Evolutionary conservation across 2,113 vertebrate species (phyloP).

Genomic region (Ahaetulla prasina): DNA sequence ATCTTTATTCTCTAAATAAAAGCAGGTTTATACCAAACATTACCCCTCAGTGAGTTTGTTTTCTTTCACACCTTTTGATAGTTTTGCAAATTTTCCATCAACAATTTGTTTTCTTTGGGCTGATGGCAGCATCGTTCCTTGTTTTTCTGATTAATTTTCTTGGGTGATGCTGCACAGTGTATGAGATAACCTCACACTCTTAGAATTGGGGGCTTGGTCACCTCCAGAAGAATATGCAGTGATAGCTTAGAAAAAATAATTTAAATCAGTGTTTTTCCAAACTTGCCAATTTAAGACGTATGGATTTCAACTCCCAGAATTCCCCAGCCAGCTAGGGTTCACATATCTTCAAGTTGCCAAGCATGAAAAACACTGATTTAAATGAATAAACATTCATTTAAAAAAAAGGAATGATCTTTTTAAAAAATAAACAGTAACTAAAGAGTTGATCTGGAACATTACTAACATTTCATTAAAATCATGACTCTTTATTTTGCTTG

Average conservation of each 20-base stretch:
- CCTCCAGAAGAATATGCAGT: background rate
- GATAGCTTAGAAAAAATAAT: background rate
- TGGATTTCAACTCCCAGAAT: background rate
- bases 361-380: background rate
- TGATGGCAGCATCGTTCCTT: background rate
- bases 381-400: background rate
- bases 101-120: background rate
- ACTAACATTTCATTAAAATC: background rate
- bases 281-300: background rate
- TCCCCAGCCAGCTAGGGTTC: background rate
- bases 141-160: background rate
- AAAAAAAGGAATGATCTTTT: background rate
- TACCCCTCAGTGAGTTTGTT: background rate
- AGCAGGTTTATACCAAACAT: background rate
- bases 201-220: background rate
- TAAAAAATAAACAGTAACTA: background rate
- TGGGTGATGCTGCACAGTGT: background rate
- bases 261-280: background rate
- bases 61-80: background rate
- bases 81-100: background rate
- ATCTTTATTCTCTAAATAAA: conserved; percentile 24
- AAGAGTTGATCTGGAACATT: background rate
- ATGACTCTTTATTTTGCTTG: background rate
- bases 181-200: too few species aligned
- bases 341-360: background rate